Evolutionary conservation across 2,113 vertebrate species (phyloP), one percentile per base, ranked within the genome.

Genomic region (Sebastes fasciatus): DNA sequence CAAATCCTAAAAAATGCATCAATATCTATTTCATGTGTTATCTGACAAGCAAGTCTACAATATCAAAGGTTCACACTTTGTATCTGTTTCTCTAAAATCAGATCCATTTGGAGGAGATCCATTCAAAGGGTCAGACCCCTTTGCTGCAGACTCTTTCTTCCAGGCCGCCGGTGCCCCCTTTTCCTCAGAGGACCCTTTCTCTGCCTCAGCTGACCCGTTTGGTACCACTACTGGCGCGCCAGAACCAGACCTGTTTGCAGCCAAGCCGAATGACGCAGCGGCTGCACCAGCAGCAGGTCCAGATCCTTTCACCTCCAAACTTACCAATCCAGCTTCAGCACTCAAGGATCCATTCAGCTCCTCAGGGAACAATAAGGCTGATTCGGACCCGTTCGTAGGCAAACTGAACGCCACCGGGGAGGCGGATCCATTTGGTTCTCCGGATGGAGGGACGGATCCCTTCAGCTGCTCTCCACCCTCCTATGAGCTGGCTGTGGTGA

Each of bases 21-120:
- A 55, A 1, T n/a, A 52, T 73, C 14, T 40, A 10, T 76, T 13
- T 60, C n/a, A 4, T 52, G 64, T 52, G 1, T 45, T 1, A 12
- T 16, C 45, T 67, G 17, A 61, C 10, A 40, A 67, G 2, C 40
- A 23, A 11, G 51, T 43, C 17, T 23, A 19, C 13, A 42, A 23
- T 58, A 9, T 68, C 40, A 34, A 69, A 52, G 11, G 11, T 74
- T 66, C 1, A 9, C 14, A 11, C 3, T 69, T 7, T 78, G 54
- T 46, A n/a, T 64, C 40, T 78, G 34, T 63, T 62, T 74, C 51
- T 34, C 23, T 81, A 75, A 21, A 34, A 84, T 58, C 86, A 98
- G 98, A 99, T 96, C 98, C 97, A 1, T 99, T 99, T 65, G 97
- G 97, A 71, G 96, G 96, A 61, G 98, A 99, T 93, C 98, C 98